These are phyloP conservation scores for Drosophila koepferae DNA, from an alignment of 2,888 invertebrate genomes.

Conservation along the genomic window DNA sequence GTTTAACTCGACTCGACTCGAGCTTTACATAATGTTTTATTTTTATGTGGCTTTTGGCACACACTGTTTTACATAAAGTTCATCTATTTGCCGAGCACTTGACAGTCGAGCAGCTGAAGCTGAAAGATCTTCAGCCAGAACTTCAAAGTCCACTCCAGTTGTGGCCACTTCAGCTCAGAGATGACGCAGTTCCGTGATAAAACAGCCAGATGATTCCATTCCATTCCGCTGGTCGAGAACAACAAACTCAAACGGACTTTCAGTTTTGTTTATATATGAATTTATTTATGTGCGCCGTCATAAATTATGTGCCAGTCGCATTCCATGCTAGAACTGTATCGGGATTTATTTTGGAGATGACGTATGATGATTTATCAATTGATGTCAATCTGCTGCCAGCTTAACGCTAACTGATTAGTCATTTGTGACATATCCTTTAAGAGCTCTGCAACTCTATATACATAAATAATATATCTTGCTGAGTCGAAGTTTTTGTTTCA, in stretches of 20 bases:
- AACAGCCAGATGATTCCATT: slow-evolving; percentile 48
- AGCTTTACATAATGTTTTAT: slow-evolving; percentile 35
- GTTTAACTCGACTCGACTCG: slow-evolving; percentile 17
- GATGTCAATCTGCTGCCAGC: slow-evolving; percentile 23
- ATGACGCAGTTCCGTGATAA: slow-evolving; percentile 66
- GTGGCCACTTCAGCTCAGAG: slow-evolving; percentile 35
- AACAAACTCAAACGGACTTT: slow-evolving; percentile 46
- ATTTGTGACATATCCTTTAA: background rate
- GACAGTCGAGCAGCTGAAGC: slow-evolving; percentile 8
- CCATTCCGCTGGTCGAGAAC: background rate
- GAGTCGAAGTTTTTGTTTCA: too few relatives aligned
- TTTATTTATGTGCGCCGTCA: slow-evolving; percentile 42
- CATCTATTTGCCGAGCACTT: slow-evolving; percentile 57
- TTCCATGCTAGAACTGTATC: slow-evolving; percentile 31
- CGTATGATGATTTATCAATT: slow-evolving; percentile 32
- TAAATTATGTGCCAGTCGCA: slow-evolving; percentile 71
- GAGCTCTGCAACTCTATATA: background rate
- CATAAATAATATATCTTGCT: background rate
- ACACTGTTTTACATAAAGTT: slow-evolving; percentile 60
- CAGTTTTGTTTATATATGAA: slow-evolving; percentile 36
- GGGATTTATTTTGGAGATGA: slow-evolving; percentile 33
- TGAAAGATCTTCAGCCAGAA: slow-evolving; percentile 33
- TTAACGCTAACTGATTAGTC: background rate
- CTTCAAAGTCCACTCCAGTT: slow-evolving; percentile 55
- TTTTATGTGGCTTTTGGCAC: background rate